Conservation (phyloP, 2,888 invertebrate genomes). For the Microctonus brassicae region DNA sequence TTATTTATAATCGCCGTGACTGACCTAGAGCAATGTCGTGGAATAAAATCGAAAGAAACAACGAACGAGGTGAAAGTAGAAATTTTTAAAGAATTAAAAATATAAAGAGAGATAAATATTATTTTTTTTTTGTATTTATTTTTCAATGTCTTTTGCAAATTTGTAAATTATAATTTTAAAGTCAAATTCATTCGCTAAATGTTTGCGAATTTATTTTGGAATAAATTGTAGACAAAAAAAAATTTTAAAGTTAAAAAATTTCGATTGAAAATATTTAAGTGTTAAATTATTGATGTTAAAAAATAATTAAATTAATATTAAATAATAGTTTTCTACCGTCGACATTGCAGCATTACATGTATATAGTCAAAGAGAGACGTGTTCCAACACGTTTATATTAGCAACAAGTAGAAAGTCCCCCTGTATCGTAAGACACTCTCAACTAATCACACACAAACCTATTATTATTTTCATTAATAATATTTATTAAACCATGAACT, state of each 20-base stretch:
- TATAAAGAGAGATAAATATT: no score
- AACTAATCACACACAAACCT: neutral
- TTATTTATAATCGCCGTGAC: slow-evolving; percentile 11
- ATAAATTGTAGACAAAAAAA: no score
- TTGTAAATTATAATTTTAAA: neutral
- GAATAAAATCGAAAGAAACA: neutral
- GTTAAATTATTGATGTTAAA: no score
- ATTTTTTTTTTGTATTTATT: neutral
- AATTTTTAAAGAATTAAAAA: no score
- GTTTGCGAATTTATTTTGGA: no score
- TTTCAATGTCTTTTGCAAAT: neutral
- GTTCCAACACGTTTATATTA: neutral
- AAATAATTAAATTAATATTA: no score
- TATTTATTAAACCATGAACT: neutral
- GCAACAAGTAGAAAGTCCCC: slow-evolving; percentile 22
- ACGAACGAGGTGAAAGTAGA: no score
- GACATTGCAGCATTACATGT: slow-evolving; percentile 5
- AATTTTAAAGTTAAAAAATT: no score
- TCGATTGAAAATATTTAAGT: no score
- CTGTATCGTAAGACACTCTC: neutral
- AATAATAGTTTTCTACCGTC: neutral
- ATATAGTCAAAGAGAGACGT: no score
- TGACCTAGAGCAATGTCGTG: slow-evolving; percentile 23
- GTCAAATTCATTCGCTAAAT: no score
- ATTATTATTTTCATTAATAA: neutral